Percentiles rank a stretch among this genome's conserved stretches.
Conservation (phyloP, 2,113 vertebrate species). For the Pica pica region DNA sequence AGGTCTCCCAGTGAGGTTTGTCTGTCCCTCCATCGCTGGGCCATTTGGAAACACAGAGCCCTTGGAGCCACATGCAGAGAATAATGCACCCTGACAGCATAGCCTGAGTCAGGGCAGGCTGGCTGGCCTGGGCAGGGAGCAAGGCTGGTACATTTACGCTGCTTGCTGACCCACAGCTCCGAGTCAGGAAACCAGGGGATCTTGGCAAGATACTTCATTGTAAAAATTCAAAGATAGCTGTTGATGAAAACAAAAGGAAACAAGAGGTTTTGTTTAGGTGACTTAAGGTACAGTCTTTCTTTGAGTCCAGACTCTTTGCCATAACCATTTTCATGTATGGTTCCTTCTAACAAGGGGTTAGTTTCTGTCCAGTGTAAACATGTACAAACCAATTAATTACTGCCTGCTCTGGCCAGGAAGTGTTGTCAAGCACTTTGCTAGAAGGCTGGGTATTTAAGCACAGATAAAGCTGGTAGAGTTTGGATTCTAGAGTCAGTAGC, state of each 20-base stretch:
- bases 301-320: background rate
- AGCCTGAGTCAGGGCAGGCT: background rate
- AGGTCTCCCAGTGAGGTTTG: background rate
- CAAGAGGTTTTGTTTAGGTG: background rate
- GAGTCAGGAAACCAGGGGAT: background rate
- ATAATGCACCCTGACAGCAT: accelerated
- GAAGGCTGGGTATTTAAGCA: background rate
- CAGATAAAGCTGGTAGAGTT: background rate
- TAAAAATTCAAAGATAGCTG: background rate
- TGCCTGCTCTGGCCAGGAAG: background rate
- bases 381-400: background rate
- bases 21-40: accelerated
- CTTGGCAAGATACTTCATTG: background rate
- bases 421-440: background rate
- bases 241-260: background rate
- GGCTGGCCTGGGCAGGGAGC: background rate
- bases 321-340: background rate
- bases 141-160: accelerated
- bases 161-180: background rate
- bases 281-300: background rate
- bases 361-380: background rate
- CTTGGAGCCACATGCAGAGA: background rate
- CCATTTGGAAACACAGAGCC: background rate
- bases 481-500: background rate
- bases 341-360: background rate